Conservation (phyloP, 2,797 vertebrate species). For the Bradypus variegatus region DNA sequence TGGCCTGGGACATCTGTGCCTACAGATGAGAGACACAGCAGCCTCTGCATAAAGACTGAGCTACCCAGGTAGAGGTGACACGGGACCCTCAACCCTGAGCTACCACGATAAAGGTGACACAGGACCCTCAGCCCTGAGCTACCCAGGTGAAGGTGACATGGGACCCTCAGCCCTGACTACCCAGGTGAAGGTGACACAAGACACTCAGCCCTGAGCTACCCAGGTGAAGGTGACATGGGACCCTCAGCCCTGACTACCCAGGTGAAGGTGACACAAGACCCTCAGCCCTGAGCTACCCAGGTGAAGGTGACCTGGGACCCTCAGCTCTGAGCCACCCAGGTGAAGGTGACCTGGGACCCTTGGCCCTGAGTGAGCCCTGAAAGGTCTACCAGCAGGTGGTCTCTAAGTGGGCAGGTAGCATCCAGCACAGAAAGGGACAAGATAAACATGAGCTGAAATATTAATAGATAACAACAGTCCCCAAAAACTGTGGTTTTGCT, state of each 20-base stretch:
- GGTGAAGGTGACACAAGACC: neutral
- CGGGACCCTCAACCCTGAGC: too few species aligned
- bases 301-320: too few species aligned
- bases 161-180: neutral
- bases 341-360: too few species aligned
- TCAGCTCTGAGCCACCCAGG: too few species aligned
- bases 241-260: neutral
- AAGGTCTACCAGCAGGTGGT: neutral
- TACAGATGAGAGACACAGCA: neutral
- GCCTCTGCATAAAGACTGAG: neutral
- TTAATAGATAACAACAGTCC: neutral
- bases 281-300: too few species aligned
- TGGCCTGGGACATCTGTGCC: neutral
- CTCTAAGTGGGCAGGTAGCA: neutral
- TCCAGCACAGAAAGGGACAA: neutral
- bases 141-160: too few species aligned
- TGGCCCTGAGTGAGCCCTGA: neutral
- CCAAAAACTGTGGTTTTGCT: neutral
- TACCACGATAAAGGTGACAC: too few species aligned
- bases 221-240: too few species aligned
- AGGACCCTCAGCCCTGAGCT: too few species aligned
- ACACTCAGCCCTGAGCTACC: too few species aligned
- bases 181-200: too few species aligned
- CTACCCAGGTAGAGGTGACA: neutral
- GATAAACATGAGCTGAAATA: rapidly evolving